Evolutionary conservation across 2,113 vertebrate genomes (phyloP), one percentile per base, ranked within the genome.

Genomic region (Trematocara nigrifrons): DNA sequence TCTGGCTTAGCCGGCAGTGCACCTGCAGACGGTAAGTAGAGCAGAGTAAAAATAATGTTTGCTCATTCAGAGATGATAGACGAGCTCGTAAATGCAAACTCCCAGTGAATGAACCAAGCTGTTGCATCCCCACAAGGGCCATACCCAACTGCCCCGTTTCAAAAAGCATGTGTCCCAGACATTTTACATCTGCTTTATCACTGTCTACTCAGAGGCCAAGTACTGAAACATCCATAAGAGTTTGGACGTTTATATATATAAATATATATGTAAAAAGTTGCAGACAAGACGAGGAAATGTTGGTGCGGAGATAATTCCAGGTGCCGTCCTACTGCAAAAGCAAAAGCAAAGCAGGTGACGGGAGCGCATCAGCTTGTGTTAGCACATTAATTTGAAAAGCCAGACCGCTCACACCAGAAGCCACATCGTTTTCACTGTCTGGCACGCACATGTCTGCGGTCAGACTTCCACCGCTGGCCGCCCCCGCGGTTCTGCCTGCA

Each of bases 11-110:
- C 69, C 86, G 6, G 20, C 31, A 6, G 1, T 47, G 85, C 92
- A 95, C 92, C 92, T 94, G 92, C 90, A 90, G 57, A 89, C n/a
- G 69, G 69, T 80, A 92, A 91, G 91, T 93, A 84, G 89, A 91
- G 57, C 91, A 89, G 53, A 59, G 84, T 81, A 84, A 88, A 89
- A 91, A 76, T 86, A 90, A 89, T 83, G 87, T 88, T 71, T 49
- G 35, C 59, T 85, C 29, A 74, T 83, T 81, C 33, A 54, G 10
- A 79, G 47, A 91, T 92, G 89, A 94, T 92, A 51, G 84, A 93
- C 64, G 59, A 85, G 74, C 79, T 71, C 1, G 26, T 90, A 69
- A 88, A 89, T 53, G 81, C n/a, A 51, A 86, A 84, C 53, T 87
- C 87, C 82, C 42, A 15, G 76, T 90, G 83, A 93, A 88, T 69